Conservation (phyloP, 2,888 invertebrate species). For the Agrilus biguttatus region DNA sequence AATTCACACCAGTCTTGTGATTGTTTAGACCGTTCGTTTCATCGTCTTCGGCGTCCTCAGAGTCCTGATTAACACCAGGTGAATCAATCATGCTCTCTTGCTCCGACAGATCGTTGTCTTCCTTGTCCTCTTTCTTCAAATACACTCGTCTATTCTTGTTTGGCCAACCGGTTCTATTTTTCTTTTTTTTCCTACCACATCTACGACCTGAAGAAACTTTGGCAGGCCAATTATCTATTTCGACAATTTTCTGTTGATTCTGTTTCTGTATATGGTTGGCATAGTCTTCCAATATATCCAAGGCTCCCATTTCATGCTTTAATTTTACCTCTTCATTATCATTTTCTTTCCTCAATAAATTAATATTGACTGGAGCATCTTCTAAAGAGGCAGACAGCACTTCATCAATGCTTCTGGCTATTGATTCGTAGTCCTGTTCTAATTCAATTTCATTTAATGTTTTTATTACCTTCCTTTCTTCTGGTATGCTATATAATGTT, state of each 20-base stretch:
- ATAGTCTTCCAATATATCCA: conserved; percentile 28
- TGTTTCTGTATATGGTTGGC: conserved; percentile 18
- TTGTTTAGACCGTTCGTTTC: conserved; percentile 9
- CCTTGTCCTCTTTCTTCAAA: conserved; percentile 17
- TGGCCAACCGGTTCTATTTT: conserved; percentile 76
- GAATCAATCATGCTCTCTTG: conserved; percentile 15
- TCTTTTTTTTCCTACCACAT: conserved; percentile 39
- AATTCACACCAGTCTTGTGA: too few species aligned
- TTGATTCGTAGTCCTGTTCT: conserved; percentile 27
- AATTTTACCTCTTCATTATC: conserved; percentile 17
- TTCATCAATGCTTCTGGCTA: conserved; percentile 32
- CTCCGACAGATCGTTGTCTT: conserved; percentile 10
- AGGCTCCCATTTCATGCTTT: conserved; percentile 21
- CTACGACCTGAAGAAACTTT: conserved; percentile 14
- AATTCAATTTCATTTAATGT: conserved; percentile 19
- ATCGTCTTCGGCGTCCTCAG: conserved; percentile 16
- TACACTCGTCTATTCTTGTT: conserved; percentile 31
- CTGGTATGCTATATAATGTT: conserved; percentile 9
- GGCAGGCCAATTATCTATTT: too few species aligned
- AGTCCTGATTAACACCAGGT: conserved; percentile 14
- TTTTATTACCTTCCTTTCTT: conserved; percentile 6
- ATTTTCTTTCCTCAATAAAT: conserved; percentile 34
- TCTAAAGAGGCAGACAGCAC: conserved; percentile 23
- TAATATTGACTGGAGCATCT: conserved; percentile 33
- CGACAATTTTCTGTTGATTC: neutral